A percentile compares a stretch with the other conserved stretches of the same genome.
These are phyloP conservation scores for Chironomus riparius DNA, from an alignment of 2,888 invertebrate species.

Conservation along the genomic window DNA sequence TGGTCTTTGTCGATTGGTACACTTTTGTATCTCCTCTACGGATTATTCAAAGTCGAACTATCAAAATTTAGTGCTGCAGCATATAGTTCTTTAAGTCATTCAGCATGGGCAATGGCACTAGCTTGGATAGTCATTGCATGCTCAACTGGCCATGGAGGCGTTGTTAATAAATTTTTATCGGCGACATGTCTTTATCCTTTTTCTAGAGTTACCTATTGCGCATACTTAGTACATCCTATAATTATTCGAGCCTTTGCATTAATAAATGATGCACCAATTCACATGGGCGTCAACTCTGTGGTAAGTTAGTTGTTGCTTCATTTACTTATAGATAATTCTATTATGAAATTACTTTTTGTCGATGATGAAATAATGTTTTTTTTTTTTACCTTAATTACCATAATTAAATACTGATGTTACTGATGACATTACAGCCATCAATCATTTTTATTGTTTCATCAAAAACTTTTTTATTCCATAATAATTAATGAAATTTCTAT, in stretches of 20 bases:
- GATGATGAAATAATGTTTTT: no score
- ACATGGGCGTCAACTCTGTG: slow-evolving; percentile 68
- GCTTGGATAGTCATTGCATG: slow-evolving; percentile 81
- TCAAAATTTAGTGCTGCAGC: slow-evolving; percentile 61
- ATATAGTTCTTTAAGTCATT: slow-evolving; percentile 73
- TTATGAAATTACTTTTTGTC: no score
- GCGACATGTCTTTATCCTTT: slow-evolving; percentile 72
- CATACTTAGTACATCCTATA: slow-evolving; percentile 75
- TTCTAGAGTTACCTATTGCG: slow-evolving; percentile 79
- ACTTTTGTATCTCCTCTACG: slow-evolving; percentile 66
- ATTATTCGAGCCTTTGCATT: slow-evolving; percentile 71
- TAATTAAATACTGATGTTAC: no score
- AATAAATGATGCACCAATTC: slow-evolving; percentile 72
- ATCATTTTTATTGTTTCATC: neutral
- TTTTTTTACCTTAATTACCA: no score
- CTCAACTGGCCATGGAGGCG: slow-evolving; percentile 75
- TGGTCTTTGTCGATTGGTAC: slow-evolving; percentile 61
- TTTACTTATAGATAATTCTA: no score
- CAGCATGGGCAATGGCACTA: slow-evolving; percentile 70
- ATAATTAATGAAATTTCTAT: neutral
- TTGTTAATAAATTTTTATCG: slow-evolving; percentile 62
- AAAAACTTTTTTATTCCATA: slow-evolving; percentile 5
- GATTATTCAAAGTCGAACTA: slow-evolving; percentile 62
- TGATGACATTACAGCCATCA: no score
- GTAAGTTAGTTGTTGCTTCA: slow-evolving; percentile 45